These are phyloP conservation scores for Tyto alba DNA, from an alignment of 2,113 vertebrate genomes.

Conservation along the genomic window DNA sequence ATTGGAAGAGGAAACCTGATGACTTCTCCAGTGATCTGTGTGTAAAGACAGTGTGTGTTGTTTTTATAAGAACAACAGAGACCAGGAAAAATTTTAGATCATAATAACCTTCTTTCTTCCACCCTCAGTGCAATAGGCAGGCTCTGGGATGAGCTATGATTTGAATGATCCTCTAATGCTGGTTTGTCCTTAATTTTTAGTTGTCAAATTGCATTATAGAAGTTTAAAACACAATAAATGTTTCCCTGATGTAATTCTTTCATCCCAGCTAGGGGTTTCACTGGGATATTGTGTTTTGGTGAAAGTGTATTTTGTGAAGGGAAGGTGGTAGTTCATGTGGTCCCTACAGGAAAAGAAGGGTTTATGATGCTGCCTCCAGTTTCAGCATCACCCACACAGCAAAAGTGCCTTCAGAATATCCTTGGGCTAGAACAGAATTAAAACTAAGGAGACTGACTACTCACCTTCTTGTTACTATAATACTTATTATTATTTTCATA, in stretches of 20 bases:
- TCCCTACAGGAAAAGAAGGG: neutral
- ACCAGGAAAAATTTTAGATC: neutral
- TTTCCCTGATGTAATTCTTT: neutral
- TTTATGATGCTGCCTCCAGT: neutral
- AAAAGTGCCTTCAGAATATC: neutral
- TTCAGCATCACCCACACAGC: neutral
- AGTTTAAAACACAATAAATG: neutral
- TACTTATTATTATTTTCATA: neutral
- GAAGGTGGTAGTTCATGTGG: neutral
- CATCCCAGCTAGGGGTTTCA: neutral
- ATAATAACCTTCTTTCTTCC: neutral
- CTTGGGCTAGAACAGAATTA: neutral
- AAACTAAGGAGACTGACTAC: neutral
- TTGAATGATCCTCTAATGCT: neutral
- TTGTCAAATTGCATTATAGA: neutral
- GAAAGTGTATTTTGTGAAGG: neutral
- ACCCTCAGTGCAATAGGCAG: neutral
- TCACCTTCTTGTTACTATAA: neutral
- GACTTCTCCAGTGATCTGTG: neutral
- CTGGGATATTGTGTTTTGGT: rapidly evolving
- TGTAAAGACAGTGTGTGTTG: neutral
- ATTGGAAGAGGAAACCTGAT: neutral
- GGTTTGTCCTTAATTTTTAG: neutral
- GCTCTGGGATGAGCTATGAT: neutral
- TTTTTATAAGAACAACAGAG: neutral